These are phyloP conservation scores for Baryphthengus martii DNA, from an alignment of 2,113 vertebrate genomes.

Conservation along the genomic window DNA sequence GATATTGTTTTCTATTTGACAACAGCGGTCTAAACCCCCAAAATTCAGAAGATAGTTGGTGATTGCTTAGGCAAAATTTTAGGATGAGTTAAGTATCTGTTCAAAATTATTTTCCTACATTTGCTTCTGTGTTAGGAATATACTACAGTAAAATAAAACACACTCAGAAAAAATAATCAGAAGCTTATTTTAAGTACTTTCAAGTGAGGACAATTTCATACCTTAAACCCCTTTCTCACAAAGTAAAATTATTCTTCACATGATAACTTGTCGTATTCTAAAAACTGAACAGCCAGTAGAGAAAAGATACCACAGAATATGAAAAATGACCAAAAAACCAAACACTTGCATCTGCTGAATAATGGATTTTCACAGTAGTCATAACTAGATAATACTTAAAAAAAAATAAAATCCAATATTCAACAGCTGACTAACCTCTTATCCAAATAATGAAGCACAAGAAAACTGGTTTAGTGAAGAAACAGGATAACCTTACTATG, in stretches of 20 bases:
- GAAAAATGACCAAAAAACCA: background rate
- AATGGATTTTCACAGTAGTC: background rate
- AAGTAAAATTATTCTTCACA: background rate
- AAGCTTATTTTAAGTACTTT: background rate
- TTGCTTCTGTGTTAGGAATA: background rate
- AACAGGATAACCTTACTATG: background rate
- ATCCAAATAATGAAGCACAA: background rate
- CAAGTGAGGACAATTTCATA: background rate
- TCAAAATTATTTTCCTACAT: background rate
- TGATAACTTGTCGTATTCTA: background rate
- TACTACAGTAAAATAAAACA: background rate
- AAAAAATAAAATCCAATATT: too few relatives aligned
- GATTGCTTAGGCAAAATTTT: background rate
- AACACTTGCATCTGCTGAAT: background rate
- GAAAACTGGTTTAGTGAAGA: background rate
- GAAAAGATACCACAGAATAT: background rate
- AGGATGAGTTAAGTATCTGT: background rate
- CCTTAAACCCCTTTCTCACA: background rate
- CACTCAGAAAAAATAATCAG: background rate
- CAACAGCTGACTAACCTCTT: background rate
- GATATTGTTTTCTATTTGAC: background rate
- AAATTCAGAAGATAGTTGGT: background rate
- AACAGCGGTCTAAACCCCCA: rapidly evolving
- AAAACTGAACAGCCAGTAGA: background rate
- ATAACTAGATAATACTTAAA: background rate